These are phyloP conservation scores for Conger conger DNA, from an alignment of 2,113 vertebrate species.

Conservation along the genomic window DNA sequence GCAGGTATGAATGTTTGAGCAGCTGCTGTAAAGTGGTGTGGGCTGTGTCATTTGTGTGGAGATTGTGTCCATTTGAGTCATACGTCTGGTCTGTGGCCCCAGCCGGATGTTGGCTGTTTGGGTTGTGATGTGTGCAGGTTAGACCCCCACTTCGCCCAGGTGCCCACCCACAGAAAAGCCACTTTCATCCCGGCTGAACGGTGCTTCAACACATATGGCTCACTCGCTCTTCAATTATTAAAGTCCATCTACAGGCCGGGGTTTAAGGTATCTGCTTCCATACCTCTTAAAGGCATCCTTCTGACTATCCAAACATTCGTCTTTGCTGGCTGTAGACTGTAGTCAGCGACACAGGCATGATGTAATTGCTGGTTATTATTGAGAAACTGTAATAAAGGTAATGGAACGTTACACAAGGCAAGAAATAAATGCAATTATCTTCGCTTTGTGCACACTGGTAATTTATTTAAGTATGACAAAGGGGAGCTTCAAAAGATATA, in stretches of 20 bases:
- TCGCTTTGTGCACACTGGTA: background rate
- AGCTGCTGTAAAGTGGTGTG: background rate
- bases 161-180: background rate
- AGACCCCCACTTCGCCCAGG: background rate
- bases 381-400: background rate
- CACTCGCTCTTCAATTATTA: conserved; percentile 21
- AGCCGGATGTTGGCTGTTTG: background rate
- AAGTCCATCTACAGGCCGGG: background rate
- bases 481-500: background rate
- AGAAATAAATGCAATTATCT: background rate
- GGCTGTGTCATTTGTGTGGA: background rate
- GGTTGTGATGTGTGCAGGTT: background rate
- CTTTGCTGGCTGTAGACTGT: background rate
- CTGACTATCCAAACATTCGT: background rate
- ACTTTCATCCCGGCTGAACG: background rate
- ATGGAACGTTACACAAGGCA: background rate
- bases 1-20: background rate
- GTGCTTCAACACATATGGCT: background rate
- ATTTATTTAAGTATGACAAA: background rate
- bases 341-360: background rate
- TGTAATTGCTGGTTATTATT: background rate
- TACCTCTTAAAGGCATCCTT: background rate
- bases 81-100: background rate
- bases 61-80: background rate
- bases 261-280: conserved; percentile 19